Evolutionary conservation across 2,113 vertebrate genomes (phyloP).

Genomic region (Vireo altiloquus): DNA sequence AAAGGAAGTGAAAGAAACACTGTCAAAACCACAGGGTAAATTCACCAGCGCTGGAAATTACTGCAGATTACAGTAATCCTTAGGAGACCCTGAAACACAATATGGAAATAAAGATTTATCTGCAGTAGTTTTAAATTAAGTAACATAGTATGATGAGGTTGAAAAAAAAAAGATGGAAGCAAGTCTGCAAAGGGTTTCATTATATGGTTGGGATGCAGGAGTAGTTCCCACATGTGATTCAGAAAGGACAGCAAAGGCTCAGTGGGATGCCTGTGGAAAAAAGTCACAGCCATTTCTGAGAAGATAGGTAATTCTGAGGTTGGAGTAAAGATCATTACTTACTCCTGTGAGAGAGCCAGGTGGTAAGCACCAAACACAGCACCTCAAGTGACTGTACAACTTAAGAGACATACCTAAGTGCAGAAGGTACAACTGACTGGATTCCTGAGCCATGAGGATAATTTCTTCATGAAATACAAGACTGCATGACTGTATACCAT

Average conservation of each 20-base stretch:
- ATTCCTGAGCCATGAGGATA: rapidly evolving
- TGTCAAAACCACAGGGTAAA: neutral
- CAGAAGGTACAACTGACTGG: neutral
- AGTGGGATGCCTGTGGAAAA: neutral
- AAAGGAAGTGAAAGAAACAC: rapidly evolving
- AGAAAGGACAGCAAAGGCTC: neutral
- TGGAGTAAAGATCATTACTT: neutral
- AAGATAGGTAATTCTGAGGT: neutral
- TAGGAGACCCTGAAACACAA: neutral
- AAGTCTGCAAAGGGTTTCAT: neutral
- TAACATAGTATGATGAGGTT: neutral
- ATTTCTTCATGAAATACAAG: neutral
- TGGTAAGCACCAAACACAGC: neutral
- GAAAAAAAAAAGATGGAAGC: neutral
- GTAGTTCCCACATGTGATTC: neutral
- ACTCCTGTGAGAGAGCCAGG: neutral
- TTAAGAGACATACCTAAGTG: neutral
- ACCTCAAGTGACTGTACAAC: neutral
- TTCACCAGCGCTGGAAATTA: neutral
- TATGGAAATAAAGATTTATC: neutral
- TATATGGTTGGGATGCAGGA: neutral
- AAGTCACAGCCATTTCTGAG: neutral
- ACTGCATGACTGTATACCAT: neutral
- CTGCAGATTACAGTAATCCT: neutral
- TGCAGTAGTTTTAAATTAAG: neutral